phyloP scores from a whole-genome alignment of 2,797 vertebrate species.

The Onychomys arenicola region DNA sequence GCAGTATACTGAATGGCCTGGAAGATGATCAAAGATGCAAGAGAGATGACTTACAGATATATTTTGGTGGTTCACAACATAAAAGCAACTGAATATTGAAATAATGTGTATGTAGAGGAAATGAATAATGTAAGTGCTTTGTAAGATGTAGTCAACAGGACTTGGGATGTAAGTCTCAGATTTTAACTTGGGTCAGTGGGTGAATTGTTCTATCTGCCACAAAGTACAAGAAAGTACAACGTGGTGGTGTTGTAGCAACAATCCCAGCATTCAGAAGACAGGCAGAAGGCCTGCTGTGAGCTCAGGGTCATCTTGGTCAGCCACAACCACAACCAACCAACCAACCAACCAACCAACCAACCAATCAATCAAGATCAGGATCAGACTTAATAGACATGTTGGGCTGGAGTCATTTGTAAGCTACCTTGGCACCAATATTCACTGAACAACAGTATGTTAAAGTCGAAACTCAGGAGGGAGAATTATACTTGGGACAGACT shows the following conservation, averaged over 20 bases:
- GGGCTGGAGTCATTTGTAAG: constrained; percentile 3
- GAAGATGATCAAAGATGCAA: not conserved
- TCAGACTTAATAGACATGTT: not conserved
- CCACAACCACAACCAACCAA: too few species aligned
- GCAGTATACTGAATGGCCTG: not conserved
- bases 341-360: too few species aligned
- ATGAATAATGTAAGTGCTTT: not conserved
- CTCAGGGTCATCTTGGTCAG: not conserved
- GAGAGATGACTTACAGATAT: not conserved
- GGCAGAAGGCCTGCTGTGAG: not conserved
- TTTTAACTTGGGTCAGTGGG: constrained; percentile 6
- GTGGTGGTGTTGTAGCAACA: not conserved
- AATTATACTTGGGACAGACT: constrained; percentile 7
- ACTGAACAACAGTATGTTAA: not conserved
- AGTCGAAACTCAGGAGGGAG: constrained; percentile 2
- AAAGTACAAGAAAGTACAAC: not conserved
- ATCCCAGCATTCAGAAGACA: not conserved
- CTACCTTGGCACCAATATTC: not conserved
- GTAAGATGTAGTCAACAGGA: not conserved
- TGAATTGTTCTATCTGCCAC: not conserved
- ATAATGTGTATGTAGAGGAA: not conserved
- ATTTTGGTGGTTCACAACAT: not conserved
- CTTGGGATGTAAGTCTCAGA: not conserved
- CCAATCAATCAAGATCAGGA: not conserved
- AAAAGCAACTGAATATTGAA: constrained; percentile 37